Percentiles rank a stretch among this genome's conserved stretches.
Evolutionary conservation across 2,797 vertebrate species (phyloP).

Genomic region (Bradypodion pumilum): DNA sequence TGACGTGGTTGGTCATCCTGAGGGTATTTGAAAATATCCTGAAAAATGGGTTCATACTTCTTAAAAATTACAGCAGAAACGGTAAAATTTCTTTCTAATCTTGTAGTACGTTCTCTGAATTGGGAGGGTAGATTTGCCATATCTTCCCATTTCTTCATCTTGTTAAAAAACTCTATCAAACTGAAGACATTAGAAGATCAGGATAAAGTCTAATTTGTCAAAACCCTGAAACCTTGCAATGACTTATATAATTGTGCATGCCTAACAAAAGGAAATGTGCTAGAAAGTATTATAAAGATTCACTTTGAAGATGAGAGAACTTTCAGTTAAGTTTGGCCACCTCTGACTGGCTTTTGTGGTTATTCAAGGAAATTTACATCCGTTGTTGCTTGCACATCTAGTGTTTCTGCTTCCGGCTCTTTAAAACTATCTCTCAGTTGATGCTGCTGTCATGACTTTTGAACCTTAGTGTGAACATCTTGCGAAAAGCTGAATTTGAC

Average conservation of each 20-base stretch:
- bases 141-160: constrained; percentile 98
- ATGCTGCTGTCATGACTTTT: background rate
- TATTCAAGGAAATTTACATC: background rate
- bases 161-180: constrained; percentile 94
- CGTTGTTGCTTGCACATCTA: background rate
- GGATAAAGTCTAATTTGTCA: constrained; percentile 17
- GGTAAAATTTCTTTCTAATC: constrained; percentile 92
- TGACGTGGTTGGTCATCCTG: constrained; percentile 87
- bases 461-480: too few species aligned
- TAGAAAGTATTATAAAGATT: accelerated
- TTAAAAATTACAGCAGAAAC: constrained; percentile 95
- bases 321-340: background rate
- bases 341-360: background rate
- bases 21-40: constrained; percentile 87
- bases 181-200: constrained; percentile 68
- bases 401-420: background rate
- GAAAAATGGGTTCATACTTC: constrained; percentile 95
- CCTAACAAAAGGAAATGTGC: accelerated
- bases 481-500: background rate
- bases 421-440: background rate
- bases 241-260: accelerated
- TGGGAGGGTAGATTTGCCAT: constrained; percentile 89
- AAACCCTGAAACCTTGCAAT: background rate
- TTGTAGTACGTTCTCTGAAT: constrained; percentile 89
- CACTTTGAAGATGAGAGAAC: background rate